Evolutionary conservation across 2,113 vertebrate species (phyloP), one percentile per base, ranked within the genome.

Genomic region (Perca schrenkii): DNA sequence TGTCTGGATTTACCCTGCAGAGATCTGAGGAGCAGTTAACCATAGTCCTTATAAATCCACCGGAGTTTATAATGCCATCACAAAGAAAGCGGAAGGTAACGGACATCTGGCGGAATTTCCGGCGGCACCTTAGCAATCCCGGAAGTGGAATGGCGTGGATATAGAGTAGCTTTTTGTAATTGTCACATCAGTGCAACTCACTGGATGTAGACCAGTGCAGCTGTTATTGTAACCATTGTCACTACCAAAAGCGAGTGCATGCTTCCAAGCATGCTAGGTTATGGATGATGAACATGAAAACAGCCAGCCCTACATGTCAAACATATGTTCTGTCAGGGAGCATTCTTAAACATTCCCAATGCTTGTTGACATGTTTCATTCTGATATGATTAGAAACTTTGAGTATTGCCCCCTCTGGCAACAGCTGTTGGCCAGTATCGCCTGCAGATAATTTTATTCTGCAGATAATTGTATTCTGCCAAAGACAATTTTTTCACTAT

Each of bases 351-450:
- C 17, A 54, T 69, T 22, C 36, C 8, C 11, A 6, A 58, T 47
- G 40, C 16, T 72, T 21, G 10, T 28, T 15, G 69, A 72, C n/a
- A 28, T 46, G 40, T 60, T 72, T 68, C 34, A 36, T 50, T 77
- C 19, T 60, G 25, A 60, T 49, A 50, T 36, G 50, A 54, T 64
- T 22, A 63, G 13, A 64, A 36, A 22, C 43, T 28, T 34, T 8
- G 4, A 8, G 22, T 14, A 28, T 63, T 28, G n/a, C n/a, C 13
- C 28, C 36, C 34, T 56, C 7, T 47, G 40, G 25, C 19, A 63
- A 47, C 13, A 58, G 52, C 40, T 65, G 63, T 58, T 21, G 1
- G 21, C 43, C 25, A 36, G 50, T 49, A 36, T 17, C n/a, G 52
- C 22, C 50, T 34, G 22, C 49, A 54, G 36, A 64, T 47, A 5